These are phyloP conservation scores for Podarcis cretensis DNA, from an alignment of 2,113 vertebrate genomes.

Conservation along the genomic window DNA sequence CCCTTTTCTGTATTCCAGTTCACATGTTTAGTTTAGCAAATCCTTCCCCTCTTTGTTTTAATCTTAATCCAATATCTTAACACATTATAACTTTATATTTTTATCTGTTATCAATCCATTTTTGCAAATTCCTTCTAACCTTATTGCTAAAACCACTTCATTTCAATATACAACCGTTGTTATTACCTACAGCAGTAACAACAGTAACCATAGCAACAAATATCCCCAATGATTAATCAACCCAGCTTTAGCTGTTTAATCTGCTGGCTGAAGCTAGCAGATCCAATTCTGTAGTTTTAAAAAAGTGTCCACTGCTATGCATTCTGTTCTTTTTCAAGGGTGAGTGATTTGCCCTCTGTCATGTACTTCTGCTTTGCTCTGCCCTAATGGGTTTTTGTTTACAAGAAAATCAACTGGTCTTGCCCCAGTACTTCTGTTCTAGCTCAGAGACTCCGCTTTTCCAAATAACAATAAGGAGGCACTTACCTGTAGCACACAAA, in stretches of 20 bases:
- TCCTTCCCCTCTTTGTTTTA: no score
- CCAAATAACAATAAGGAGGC: background rate
- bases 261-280: background rate
- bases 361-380: background rate
- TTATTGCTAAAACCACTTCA: no score
- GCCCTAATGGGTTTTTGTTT: background rate
- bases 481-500: constrained; percentile 4
- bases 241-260: background rate
- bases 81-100: no score
- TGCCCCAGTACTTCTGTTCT: background rate
- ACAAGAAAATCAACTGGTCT: background rate
- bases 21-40: no score
- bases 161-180: background rate
- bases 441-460: background rate
- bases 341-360: background rate
- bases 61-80: no score
- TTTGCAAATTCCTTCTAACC: no score
- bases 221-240: background rate
- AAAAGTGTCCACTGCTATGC: background rate
- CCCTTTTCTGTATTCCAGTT: no score
- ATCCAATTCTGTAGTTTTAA: background rate
- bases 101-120: no score
- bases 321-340: background rate
- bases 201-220: background rate
- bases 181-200: background rate